Evolutionary conservation across 2,888 invertebrate species (phyloP).

Genomic region (Phalera bucephala): DNA sequence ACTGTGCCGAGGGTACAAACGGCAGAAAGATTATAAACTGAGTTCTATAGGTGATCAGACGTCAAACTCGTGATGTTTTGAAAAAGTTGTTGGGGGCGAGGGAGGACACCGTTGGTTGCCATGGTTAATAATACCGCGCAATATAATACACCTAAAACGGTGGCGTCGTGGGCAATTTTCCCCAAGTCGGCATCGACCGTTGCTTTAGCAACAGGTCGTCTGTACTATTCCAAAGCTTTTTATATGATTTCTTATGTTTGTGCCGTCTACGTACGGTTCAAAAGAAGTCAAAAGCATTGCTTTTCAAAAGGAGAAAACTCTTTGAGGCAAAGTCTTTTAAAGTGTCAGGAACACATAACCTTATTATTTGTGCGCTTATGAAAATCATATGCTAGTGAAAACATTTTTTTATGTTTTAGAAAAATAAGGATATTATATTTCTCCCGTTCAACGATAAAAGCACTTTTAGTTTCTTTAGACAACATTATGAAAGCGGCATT

Average conservation of each 20-base stretch:
- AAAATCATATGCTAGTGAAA: too few species aligned
- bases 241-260: conserved; percentile 52
- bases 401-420: too few species aligned
- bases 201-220: conserved; percentile 68
- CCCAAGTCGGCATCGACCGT: conserved; percentile 39
- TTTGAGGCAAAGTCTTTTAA: conserved; percentile 38
- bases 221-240: conserved; percentile 48
- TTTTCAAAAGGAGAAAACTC: conserved; percentile 45
- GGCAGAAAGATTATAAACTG: conserved; percentile 72
- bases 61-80: conserved; percentile 68
- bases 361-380: conserved; percentile 18
- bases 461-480: too few species aligned
- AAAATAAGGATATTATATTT: conserved; percentile 1
- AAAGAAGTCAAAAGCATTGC: conserved; percentile 46
- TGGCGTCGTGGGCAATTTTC: conserved; percentile 41
- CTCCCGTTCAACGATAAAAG: too few species aligned
- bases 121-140: conserved; percentile 73
- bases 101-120: conserved; percentile 59
- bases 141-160: conserved; percentile 54
- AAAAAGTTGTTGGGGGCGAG: conserved; percentile 64
- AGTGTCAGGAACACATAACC: conserved; percentile 31
- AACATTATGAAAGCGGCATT: too few species aligned
- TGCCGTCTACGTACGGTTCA: conserved; percentile 36
- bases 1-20: conserved; percentile 51
- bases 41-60: conserved; percentile 76